Evolutionary conservation across 2,113 vertebrate genomes (phyloP).

Genomic region (Lepisosteus oculatus): DNA sequence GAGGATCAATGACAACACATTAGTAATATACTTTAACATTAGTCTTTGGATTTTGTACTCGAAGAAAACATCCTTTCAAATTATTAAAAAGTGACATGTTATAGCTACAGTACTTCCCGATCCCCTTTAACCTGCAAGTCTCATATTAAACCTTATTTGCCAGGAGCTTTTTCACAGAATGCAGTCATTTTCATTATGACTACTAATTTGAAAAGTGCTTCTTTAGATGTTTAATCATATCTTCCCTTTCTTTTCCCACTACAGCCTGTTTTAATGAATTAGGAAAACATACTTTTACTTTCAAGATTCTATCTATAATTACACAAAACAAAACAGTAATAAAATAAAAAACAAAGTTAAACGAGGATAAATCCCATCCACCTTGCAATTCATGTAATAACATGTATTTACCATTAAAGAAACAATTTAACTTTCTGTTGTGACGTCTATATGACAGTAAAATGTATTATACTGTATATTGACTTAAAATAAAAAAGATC

Average conservation of each 20-base stretch:
- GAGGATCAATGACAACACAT: slow-evolving; percentile 16
- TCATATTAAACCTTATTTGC: background rate
- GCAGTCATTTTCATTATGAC: slow-evolving; percentile 2
- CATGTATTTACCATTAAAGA: too few species aligned
- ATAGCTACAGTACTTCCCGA: background rate
- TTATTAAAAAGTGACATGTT: slow-evolving; percentile 24
- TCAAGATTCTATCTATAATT: slow-evolving; percentile 1
- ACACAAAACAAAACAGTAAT: background rate
- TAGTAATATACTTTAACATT: slow-evolving; percentile 26
- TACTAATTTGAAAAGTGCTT: slow-evolving; percentile 12
- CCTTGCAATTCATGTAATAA: background rate
- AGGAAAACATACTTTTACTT: slow-evolving; percentile 7
- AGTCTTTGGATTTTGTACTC: slow-evolving; percentile 21
- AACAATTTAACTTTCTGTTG: too few species aligned
- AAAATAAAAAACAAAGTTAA: slow-evolving; percentile 7
- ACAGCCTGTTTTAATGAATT: slow-evolving; percentile 6
- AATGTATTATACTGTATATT: too few species aligned
- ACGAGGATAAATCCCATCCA: too few species aligned
- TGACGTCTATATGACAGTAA: too few species aligned
- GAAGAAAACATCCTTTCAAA: slow-evolving; percentile 29
- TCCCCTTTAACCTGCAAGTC: slow-evolving; percentile 9
- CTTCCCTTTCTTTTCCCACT: background rate
- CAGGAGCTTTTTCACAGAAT: background rate
- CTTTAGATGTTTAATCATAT: slow-evolving; percentile 12
- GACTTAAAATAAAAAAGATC: too few species aligned